phyloP scores from a whole-genome alignment of 2,888 invertebrate genomes.

The Chloroclystis v-ata region DNA sequence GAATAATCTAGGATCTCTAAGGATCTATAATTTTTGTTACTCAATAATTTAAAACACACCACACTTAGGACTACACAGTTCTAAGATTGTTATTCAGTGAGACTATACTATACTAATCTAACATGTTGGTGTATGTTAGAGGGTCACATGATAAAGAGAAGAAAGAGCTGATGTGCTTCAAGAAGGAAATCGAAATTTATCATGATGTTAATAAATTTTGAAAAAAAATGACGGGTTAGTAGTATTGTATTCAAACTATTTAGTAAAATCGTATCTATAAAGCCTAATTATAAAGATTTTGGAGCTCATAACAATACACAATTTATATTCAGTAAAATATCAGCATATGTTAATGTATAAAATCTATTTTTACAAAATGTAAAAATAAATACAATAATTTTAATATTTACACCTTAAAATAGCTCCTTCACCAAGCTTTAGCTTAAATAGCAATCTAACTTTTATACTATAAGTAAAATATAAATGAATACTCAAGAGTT shows the following conservation, averaged over 20 bases:
- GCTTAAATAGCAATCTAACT: too few species aligned
- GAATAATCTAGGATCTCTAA: too few species aligned
- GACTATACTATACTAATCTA: slow-evolving; percentile 7
- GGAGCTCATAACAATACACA: too few species aligned
- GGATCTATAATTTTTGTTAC: too few species aligned
- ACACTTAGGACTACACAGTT: neutral
- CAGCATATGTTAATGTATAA: too few species aligned
- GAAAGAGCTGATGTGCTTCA: slow-evolving; percentile 55
- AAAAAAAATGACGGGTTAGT: slow-evolving; percentile 5
- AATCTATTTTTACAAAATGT: too few species aligned
- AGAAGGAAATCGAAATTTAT: slow-evolving; percentile 19
- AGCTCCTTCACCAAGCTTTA: too few species aligned
- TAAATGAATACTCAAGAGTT: too few species aligned
- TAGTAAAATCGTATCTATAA: neutral
- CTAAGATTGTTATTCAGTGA: neutral
- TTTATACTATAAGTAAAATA: too few species aligned
- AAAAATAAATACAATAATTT: too few species aligned
- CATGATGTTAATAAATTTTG: slow-evolving; percentile 31
- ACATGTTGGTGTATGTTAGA: slow-evolving; percentile 17
- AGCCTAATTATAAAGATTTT: neutral
- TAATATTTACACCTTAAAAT: too few species aligned
- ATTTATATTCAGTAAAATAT: too few species aligned
- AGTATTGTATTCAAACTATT: neutral
- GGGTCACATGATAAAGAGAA: slow-evolving; percentile 55
- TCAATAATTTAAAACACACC: slow-evolving; percentile 1